Percentiles rank a stretch among this genome's conserved stretches.
Evolutionary conservation across 2,888 invertebrate genomes (phyloP).

Genomic region (Cecidostiba fungosa): DNA sequence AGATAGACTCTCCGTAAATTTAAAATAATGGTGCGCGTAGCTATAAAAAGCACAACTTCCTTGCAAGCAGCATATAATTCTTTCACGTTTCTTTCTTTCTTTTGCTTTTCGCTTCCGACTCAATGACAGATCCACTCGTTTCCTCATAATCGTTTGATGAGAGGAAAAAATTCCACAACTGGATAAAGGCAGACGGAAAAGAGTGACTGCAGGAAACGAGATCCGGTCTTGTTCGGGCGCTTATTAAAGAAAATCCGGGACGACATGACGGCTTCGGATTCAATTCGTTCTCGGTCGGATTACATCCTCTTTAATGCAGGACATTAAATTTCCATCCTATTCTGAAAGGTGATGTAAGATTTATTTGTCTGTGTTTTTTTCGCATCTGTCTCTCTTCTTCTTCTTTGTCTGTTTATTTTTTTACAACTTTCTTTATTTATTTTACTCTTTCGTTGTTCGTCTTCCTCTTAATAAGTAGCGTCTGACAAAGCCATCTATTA

Average conservation of each 20-base stretch:
- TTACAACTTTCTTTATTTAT: no score
- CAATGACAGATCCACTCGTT: not conserved
- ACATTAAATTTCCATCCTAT: conserved; percentile 71
- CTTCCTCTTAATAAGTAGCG: not conserved
- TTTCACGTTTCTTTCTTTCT: not conserved
- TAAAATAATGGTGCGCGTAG: not conserved
- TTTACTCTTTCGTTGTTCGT: not conserved
- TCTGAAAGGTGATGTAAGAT: conserved; percentile 62
- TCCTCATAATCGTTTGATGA: conserved; percentile 46
- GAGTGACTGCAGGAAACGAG: not conserved
- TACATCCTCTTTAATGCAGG: conserved; percentile 66
- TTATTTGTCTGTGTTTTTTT: conserved; percentile 37
- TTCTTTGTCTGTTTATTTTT: not conserved
- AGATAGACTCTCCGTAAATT: not conserved
- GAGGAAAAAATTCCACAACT: conserved; percentile 33
- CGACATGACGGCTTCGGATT: conserved; percentile 41
- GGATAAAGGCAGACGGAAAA: conserved; percentile 18
- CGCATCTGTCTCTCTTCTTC: not conserved
- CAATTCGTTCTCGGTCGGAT: conserved; percentile 62
- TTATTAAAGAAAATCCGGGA: conserved; percentile 52
- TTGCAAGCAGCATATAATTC: not conserved
- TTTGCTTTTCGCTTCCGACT: not conserved
- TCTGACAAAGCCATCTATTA: not conserved
- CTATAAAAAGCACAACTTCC: conserved; percentile 8
- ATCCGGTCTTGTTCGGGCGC: conserved; percentile 18